A percentile compares a stretch with the other conserved stretches of the same genome.
phyloP scores from a whole-genome alignment of 2,888 invertebrate species.

The Oscheius onirici region DNA sequence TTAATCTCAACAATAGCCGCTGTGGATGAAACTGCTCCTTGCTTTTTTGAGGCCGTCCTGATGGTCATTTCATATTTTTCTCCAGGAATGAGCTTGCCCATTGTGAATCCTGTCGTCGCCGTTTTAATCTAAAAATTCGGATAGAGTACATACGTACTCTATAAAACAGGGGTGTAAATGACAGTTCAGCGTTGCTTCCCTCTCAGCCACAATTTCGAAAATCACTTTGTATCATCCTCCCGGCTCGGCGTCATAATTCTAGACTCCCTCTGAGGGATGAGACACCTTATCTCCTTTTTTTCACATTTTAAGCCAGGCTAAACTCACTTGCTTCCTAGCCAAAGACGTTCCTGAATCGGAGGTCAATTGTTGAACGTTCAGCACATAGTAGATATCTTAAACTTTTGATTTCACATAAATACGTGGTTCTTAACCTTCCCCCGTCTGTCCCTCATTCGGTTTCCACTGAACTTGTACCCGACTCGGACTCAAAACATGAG shows the following conservation, averaged over 20 bases:
- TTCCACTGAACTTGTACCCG: slow-evolving; percentile 66
- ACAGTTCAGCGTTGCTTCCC: no score
- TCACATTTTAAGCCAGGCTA: background rate
- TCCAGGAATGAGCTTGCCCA: slow-evolving; percentile 65
- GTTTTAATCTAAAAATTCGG: slow-evolving; percentile 63
- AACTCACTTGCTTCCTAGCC: slow-evolving; percentile 58
- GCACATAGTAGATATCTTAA: slow-evolving; percentile 64
- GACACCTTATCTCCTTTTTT: background rate
- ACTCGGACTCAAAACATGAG: slow-evolving; percentile 61
- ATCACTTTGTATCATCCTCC: no score
- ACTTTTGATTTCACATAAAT: slow-evolving; percentile 20
- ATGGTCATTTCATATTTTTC: slow-evolving; percentile 70
- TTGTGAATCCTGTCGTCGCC: slow-evolving; percentile 60
- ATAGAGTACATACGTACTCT: no score
- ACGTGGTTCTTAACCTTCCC: slow-evolving; percentile 3
- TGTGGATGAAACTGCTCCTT: slow-evolving; percentile 50
- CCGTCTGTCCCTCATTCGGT: slow-evolving; percentile 35
- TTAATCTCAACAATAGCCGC: slow-evolving; percentile 70
- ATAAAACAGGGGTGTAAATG: no score
- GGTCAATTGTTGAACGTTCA: slow-evolving; percentile 68
- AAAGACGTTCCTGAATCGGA: slow-evolving; percentile 57
- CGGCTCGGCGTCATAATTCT: no score
- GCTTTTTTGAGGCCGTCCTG: slow-evolving; percentile 51
- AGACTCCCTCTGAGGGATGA: background rate
- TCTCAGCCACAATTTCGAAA: no score